These are phyloP conservation scores for Rhagoletis zephyria DNA, from an alignment of 1,140 invertebrate genomes.

Conservation along the genomic window DNA sequence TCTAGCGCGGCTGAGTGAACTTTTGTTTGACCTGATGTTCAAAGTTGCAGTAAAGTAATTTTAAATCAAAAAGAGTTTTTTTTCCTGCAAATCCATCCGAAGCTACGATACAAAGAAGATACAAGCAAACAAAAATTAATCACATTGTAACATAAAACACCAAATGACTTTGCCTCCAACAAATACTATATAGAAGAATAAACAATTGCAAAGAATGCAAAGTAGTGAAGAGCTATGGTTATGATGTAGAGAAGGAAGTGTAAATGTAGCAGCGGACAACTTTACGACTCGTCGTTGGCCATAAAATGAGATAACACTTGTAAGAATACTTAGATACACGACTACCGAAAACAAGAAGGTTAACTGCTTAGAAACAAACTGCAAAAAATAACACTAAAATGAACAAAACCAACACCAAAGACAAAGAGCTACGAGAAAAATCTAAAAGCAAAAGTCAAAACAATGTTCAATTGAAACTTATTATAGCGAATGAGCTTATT, in stretches of 20 bases:
- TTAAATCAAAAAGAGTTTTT: no score
- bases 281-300: constrained; percentile 43
- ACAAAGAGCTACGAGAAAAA: neutral
- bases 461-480: constrained; percentile 35
- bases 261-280: neutral
- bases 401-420: neutral
- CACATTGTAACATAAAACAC: constrained; percentile 6
- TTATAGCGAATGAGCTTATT: constrained; percentile 36
- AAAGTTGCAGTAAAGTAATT: no score
- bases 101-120: no score
- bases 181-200: neutral
- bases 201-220: neutral
- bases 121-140: constrained; percentile 18
- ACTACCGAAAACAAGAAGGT: constrained; percentile 16
- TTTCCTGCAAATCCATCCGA: no score
- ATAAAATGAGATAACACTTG: constrained; percentile 45
- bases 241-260: constrained; percentile 20
- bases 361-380: neutral
- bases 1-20: no score
- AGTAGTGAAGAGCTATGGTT: neutral
- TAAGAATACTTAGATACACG: constrained; percentile 19
- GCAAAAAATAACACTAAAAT: neutral
- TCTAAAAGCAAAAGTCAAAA: neutral
- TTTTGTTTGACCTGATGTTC: no score
- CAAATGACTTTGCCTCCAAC: neutral